Conservation (phyloP, 2,797 vertebrate species). For the Acanthiza pusilla region DNA sequence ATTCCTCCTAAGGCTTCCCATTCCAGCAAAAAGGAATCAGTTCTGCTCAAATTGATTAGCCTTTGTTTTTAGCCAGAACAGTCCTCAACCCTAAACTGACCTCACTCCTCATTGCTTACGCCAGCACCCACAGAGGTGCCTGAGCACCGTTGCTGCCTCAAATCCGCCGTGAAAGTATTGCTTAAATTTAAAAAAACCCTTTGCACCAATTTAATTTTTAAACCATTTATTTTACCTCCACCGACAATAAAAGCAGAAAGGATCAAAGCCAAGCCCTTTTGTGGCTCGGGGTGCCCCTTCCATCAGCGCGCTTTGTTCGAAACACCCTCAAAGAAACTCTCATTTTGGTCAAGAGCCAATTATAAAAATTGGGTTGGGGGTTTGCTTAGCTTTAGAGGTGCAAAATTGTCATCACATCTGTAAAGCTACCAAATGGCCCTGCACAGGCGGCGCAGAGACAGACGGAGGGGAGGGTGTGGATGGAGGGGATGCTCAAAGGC, state of each 20-base stretch:
- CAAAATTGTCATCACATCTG: neutral
- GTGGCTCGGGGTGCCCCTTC: neutral
- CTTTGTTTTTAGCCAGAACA: neutral
- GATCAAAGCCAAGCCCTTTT: slow-evolving; percentile 5
- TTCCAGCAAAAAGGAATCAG: neutral
- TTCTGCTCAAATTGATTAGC: neutral
- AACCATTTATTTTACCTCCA: neutral
- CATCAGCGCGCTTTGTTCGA: neutral
- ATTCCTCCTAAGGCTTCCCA: neutral
- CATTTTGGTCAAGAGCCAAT: slow-evolving; percentile 16
- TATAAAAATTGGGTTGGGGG: neutral
- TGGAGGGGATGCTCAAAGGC: neutral
- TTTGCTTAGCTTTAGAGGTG: neutral
- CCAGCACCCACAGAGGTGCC: neutral
- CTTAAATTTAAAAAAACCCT: neutral
- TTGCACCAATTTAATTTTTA: neutral
- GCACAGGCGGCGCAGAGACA: neutral
- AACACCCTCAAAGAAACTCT: neutral
- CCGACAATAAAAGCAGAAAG: neutral
- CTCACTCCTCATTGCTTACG: neutral
- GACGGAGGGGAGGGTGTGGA: neutral
- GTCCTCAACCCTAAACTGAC: neutral
- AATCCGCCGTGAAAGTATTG: neutral
- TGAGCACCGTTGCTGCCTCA: neutral
- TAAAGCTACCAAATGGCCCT: neutral